A percentile compares a stretch with the other conserved stretches of the same genome.
Conservation (phyloP, 1,140 invertebrate genomes). For the Pomacea maculata region DNA sequence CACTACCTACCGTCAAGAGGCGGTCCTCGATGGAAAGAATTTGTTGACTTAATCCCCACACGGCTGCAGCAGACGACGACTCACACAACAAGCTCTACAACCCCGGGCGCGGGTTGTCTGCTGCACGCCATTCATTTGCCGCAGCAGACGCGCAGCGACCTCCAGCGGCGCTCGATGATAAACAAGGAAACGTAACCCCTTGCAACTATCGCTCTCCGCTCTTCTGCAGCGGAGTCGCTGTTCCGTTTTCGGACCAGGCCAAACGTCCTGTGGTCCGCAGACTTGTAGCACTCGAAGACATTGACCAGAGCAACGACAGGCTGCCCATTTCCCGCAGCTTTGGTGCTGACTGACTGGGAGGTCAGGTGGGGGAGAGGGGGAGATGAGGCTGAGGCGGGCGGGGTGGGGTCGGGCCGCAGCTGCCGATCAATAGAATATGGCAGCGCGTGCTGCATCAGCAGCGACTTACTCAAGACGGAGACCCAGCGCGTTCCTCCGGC, state of each 20-base stretch:
- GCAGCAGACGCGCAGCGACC: constrained; percentile 5
- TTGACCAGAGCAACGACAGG: neutral
- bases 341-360: neutral
- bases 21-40: neutral
- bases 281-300: neutral
- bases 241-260: neutral
- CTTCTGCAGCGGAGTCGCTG: neutral
- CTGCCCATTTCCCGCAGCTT: neutral
- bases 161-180: neutral
- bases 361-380: neutral
- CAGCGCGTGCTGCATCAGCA: too few species aligned
- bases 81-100: constrained; percentile 4
- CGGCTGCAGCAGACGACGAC: neutral
- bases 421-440: too few species aligned
- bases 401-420: too few species aligned
- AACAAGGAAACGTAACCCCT: constrained; percentile 3
- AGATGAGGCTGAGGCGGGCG: too few species aligned
- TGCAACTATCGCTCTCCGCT: neutral
- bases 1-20: neutral
- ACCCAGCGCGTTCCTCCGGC: too few species aligned
- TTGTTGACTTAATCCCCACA: constrained; percentile 7
- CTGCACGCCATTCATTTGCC: neutral
- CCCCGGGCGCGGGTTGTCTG: neutral
- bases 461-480: too few species aligned
- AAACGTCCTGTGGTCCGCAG: neutral